These are phyloP conservation scores for Coremacera marginata DNA, from an alignment of 2,888 invertebrate genomes.

Conservation along the genomic window DNA sequence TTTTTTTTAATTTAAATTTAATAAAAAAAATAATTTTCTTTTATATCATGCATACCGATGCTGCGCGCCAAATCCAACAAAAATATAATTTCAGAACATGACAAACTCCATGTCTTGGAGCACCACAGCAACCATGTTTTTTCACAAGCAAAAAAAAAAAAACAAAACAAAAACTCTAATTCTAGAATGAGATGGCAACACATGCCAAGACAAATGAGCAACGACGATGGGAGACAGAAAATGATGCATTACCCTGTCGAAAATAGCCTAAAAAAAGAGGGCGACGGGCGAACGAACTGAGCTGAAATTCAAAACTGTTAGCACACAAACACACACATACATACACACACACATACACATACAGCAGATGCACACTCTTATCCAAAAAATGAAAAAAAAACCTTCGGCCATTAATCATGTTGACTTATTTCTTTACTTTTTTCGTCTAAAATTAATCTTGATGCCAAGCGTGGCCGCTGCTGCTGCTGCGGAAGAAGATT, in stretches of 20 bases:
- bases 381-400: slow-evolving; percentile 30
- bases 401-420: slow-evolving; percentile 65
- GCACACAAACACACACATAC: slow-evolving; percentile 24
- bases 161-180: not conserved
- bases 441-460: slow-evolving; percentile 66
- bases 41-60: not conserved
- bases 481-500: slow-evolving; percentile 43
- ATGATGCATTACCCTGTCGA: slow-evolving; percentile 33
- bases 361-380: slow-evolving; percentile 31
- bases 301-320: slow-evolving; percentile 18
- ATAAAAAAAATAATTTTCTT: no score
- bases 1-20: no score
- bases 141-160: not conserved
- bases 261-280: not conserved
- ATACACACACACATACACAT: slow-evolving; percentile 25
- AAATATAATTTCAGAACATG: not conserved
- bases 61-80: not conserved
- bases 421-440: slow-evolving; percentile 66
- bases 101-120: slow-evolving; percentile 24
- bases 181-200: slow-evolving; percentile 12
- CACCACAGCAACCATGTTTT: not conserved
- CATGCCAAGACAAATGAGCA: slow-evolving; percentile 16
- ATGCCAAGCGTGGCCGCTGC: slow-evolving; percentile 59
- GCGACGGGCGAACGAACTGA: not conserved
- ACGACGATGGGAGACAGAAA: not conserved